Base-by-base conservation (phyloP, 2,797 vertebrate species). In the Pangasius macronema region DNA sequence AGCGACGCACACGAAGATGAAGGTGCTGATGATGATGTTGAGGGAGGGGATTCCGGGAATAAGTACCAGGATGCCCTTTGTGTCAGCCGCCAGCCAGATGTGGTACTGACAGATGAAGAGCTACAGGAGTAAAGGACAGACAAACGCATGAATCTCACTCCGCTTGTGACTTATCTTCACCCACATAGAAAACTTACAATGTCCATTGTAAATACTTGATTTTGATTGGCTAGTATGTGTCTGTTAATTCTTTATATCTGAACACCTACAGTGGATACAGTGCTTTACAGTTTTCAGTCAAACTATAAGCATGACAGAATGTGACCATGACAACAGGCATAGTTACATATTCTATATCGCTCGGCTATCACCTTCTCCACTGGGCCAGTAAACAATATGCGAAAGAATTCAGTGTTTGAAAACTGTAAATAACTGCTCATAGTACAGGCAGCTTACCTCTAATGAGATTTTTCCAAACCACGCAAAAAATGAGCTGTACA, bases 101-200 rank as follows among this genome's bases (percentile, higher is more conserved):
- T 99, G 99, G 92, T 99, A 99, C 81, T 99, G 99, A 92, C 99
- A 99, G 89, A 99, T 99, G 91, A 99, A 99, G 55, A 99, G 97
- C 99, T 99, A 89, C 86, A 81, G 87, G 91, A 94, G 87, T 84
- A 89, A 88, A 86, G 33, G 24, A 67, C 20, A 16, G 36, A 57
- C 16, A 49, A 61, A 53, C 27, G 5, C 22, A 84, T 55, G 1
- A 65, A 65, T 7, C 5, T 61, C 1, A 57, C 4, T 22, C 16
- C 3, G 11, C 30, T 10, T 55, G 36, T 70, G 20, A 30, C 27
- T 55, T 55, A 9, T 24, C 22, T 61, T 61, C 33, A 59, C 18
- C 20, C 22, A 76, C 73, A 80, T 6, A 39, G 36, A 39, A 22
- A 36, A 68, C 6, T 6, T 68, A 8, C 20, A 24, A 46, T 73